Percentiles rank a stretch among this genome's conserved stretches.
phyloP scores from a whole-genome alignment of 2,113 vertebrate species.

The Dryoscopus gambensis region DNA sequence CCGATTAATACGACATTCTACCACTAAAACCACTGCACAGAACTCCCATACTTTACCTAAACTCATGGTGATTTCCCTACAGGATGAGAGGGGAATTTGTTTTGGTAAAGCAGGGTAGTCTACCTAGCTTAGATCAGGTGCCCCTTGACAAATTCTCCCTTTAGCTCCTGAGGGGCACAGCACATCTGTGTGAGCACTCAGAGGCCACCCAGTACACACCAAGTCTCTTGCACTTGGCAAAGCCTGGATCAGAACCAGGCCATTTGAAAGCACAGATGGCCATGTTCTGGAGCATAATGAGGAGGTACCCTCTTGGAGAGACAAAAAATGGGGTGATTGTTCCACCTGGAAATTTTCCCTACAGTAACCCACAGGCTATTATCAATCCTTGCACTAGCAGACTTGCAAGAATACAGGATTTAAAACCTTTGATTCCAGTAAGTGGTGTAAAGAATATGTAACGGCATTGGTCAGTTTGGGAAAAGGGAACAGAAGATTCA shows the following conservation, averaged over 20 bases:
- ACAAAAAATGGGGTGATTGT: neutral
- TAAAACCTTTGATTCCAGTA: neutral
- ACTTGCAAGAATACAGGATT: neutral
- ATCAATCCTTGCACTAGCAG: neutral
- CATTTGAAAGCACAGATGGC: accelerated
- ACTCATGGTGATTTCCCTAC: neutral
- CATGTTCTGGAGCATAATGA: accelerated
- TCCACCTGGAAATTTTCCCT: neutral
- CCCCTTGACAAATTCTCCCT: neutral
- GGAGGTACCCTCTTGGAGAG: neutral
- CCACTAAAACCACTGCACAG: neutral
- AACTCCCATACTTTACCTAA: neutral
- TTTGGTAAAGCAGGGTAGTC: neutral
- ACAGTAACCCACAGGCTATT: neutral
- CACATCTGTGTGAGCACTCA: neutral
- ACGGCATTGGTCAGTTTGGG: neutral
- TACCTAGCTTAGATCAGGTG: neutral
- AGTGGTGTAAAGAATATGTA: neutral
- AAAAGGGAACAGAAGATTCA: neutral
- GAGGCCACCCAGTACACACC: neutral
- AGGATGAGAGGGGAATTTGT: neutral
- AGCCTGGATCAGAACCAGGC: neutral
- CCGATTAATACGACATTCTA: neutral
- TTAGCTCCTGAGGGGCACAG: neutral
- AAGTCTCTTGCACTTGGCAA: neutral